Base-by-base conservation (phyloP, 1,140 invertebrate genomes). In the Microplitis mediator region DNA sequence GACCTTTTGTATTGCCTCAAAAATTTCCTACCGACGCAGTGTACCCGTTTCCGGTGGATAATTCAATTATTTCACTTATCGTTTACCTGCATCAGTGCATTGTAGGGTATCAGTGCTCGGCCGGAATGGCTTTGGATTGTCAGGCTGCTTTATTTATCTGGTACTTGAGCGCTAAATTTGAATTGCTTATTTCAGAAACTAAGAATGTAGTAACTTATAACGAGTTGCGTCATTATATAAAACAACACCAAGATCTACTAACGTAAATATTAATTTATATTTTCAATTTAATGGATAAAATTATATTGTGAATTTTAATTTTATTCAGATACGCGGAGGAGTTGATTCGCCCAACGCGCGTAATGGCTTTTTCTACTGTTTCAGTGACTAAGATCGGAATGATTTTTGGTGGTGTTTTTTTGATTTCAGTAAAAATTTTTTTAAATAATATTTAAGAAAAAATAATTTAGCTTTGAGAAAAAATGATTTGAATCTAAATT, bases 21-120 rank as follows among this genome's bases (percentile, higher is more conserved):
- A 16, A 54, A 0, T 77, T 80, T 63, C 80, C 80, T 0, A 65
- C 61, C 0, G 61, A 74, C 3, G 62, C 75, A 0, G 56, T 45
- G 2, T 81, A 81, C 64, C 80, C 80, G 1, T 81, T 81, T 52
- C 23, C 64, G 4, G 54, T 76, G 0, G 68, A 80, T 0, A 69
- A 61, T 5, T 5, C n/a, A 11, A 34, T 65, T 0, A 13, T 75
- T 4, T 71, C 35, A 0, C 50, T 14, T 14, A 36, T 76, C 0
- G 54, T 80, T 50, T 80, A 77, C 45, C 0, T 69, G 0, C 76
- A 77, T 51, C 79, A 81, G n/a, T 23, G 35, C 9, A 50, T 78
- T 23, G 60, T 72, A 4, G 58, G 66, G 4, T 51, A 76, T 35
- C 80, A 81, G 52, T 73, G 58, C 14, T 58, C 72, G 1, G 51